Evolutionary conservation across 2,797 vertebrate species (phyloP).

Genomic region (Orestias chungarensis): DNA sequence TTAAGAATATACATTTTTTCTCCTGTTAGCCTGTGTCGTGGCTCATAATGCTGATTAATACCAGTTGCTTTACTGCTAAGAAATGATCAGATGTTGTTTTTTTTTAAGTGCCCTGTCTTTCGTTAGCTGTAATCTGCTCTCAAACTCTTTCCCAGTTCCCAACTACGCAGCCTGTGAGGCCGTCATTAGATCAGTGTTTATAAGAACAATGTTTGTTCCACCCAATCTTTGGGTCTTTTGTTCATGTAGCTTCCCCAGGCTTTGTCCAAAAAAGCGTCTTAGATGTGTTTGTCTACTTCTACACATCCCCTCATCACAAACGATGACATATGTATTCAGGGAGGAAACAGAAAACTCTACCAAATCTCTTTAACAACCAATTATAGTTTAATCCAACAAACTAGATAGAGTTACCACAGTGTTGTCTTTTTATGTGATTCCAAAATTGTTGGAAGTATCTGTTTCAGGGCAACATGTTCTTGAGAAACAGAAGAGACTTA

Average conservation of each 20-base stretch:
- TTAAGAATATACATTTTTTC: background rate
- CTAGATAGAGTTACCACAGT: background rate
- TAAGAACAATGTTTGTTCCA: slow-evolving; percentile 32
- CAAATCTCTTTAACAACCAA: background rate
- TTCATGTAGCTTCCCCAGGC: slow-evolving; percentile 53
- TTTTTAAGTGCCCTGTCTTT: slow-evolving; percentile 29
- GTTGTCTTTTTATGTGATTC: background rate
- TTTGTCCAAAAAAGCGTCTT: slow-evolving; percentile 46
- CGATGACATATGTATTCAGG: background rate
- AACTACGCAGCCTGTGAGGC: slow-evolving; percentile 12
- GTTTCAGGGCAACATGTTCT: background rate
- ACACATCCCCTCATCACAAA: slow-evolving; percentile 36
- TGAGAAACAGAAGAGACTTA: background rate
- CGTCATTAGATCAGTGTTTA: slow-evolving; percentile 35
- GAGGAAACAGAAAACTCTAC: background rate
- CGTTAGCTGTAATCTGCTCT: slow-evolving; percentile 22
- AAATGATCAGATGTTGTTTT: slow-evolving; percentile 29
- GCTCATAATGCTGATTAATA: slow-evolving; percentile 13
- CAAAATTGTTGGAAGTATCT: background rate
- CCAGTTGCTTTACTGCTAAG: slow-evolving; percentile 20
- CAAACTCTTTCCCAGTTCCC: slow-evolving; percentile 28
- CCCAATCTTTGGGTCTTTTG: slow-evolving; percentile 33
- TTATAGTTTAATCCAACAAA: slow-evolving; percentile 1
- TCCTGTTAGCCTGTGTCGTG: background rate
- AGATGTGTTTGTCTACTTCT: slow-evolving; percentile 49